Evolutionary conservation across 2,113 vertebrate genomes (phyloP).

Genomic region (Carassius auratus): DNA sequence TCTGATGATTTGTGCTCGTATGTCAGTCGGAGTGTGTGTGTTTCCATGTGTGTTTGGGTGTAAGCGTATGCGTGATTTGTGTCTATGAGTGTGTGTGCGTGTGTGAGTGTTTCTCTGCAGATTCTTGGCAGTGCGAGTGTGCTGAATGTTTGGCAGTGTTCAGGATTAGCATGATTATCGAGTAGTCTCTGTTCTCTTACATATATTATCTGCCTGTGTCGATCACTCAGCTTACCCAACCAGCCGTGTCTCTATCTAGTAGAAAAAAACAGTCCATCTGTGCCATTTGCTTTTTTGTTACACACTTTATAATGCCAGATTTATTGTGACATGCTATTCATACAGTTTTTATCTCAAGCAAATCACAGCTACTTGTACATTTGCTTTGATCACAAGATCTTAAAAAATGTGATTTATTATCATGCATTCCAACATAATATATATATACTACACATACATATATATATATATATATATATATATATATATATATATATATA

Average conservation of each 20-base stretch:
- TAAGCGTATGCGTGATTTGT: conserved; percentile 38
- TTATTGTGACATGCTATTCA: conserved; percentile 43
- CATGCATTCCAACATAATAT: background rate
- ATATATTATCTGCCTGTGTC: conserved; percentile 59
- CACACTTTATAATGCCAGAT: conserved; percentile 58
- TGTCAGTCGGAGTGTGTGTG: background rate
- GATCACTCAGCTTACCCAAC: conserved; percentile 57
- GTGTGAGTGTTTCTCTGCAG: conserved; percentile 66
- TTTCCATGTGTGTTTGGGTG: conserved; percentile 29
- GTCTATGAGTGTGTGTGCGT: background rate
- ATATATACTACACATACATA: too few species aligned
- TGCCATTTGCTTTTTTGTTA: conserved; percentile 59
- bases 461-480: too few species aligned
- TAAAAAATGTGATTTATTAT: conserved; percentile 2
- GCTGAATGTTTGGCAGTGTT: conserved; percentile 56
- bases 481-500: too few species aligned
- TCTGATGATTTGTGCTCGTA: conserved; percentile 10
- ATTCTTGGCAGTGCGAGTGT: conserved; percentile 62
- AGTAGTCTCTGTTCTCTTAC: conserved; percentile 63
- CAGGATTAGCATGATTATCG: conserved; percentile 57
- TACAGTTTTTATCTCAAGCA: conserved; percentile 42
- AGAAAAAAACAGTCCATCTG: conserved; percentile 59
- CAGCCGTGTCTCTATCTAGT: conserved; percentile 54
- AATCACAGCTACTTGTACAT: conserved; percentile 24
- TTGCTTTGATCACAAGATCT: background rate